Conservation (phyloP, 2,888 invertebrate genomes). For the Panopea generosa region DNA sequence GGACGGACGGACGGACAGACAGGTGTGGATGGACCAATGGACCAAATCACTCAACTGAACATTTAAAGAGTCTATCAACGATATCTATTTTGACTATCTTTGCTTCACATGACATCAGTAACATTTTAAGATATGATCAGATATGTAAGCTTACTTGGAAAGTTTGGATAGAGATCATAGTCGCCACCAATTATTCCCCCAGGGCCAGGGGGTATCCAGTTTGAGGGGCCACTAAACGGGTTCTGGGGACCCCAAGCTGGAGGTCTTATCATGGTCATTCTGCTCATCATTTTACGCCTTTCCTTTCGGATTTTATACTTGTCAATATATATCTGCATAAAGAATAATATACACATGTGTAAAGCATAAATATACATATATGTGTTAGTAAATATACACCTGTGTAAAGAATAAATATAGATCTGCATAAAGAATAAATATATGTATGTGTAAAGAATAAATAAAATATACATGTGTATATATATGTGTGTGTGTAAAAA, state of each 20-base stretch:
- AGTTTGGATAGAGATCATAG: conserved; percentile 68
- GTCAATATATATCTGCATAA: conserved; percentile 58
- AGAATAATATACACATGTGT: too few species aligned
- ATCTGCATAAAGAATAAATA: not conserved
- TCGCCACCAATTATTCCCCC: conserved; percentile 70
- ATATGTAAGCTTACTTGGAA: conserved; percentile 61
- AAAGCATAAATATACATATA: too few species aligned
- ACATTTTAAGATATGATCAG: too few species aligned
- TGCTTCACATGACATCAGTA: too few species aligned
- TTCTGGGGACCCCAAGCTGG: conserved; percentile 43
- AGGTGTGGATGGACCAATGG: too few species aligned
- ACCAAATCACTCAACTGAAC: too few species aligned
- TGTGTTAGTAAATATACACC: conserved; percentile 1
- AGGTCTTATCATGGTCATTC: conserved; percentile 54
- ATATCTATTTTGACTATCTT: too few species aligned
- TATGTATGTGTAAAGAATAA: too few species aligned
- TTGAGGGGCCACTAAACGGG: conserved; percentile 49
- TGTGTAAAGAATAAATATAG: not conserved
- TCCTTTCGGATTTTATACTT: conserved; percentile 61
- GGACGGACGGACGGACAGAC: too few species aligned
- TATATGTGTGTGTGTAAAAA: too few species aligned
- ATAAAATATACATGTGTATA: too few species aligned
- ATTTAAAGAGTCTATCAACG: too few species aligned
- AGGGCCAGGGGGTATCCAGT: conserved; percentile 58
- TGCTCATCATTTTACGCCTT: conserved; percentile 53